Conservation (phyloP, 2,797 vertebrate genomes). For the Lepilemur ruficaudatus region DNA sequence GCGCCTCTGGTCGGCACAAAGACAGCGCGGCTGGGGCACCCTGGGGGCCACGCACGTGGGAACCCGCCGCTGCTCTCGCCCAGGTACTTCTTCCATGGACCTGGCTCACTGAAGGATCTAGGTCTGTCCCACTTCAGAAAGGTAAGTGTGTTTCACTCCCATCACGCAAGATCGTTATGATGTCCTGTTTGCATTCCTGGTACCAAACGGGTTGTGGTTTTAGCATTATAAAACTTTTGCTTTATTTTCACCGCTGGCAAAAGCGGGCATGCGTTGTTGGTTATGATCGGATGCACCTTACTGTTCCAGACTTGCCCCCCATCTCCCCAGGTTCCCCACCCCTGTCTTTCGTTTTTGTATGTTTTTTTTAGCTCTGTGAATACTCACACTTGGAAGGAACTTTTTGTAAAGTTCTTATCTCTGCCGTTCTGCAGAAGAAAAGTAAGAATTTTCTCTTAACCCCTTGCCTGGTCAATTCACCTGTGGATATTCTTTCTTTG, state of each 20-base stretch:
- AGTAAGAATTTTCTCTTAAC: neutral
- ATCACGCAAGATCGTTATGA: neutral
- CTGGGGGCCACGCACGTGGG: constrained; percentile 53
- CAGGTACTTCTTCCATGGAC: constrained; percentile 69
- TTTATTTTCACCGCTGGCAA: neutral
- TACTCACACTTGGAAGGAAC: neutral
- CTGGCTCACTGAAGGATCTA: constrained; percentile 56
- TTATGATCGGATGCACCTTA: neutral
- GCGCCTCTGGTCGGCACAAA: constrained; percentile 31
- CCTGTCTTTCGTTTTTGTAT: neutral
- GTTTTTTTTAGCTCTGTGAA: neutral
- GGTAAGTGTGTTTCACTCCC: constrained; percentile 79
- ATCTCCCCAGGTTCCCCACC: neutral
- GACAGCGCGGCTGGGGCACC: constrained; percentile 59
- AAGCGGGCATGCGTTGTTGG: neutral
- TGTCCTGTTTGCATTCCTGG: neutral
- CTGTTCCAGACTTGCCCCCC: neutral
- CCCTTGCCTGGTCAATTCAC: neutral
- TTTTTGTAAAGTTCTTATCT: neutral
- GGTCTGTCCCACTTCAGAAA: constrained; percentile 53
- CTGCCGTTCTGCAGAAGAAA: neutral
- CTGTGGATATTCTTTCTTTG: neutral
- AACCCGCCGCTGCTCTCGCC: constrained; percentile 20
- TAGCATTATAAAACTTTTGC: neutral
- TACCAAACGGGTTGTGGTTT: neutral